A percentile compares a stretch with the other conserved stretches of the same genome.
Evolutionary conservation across 2,888 invertebrate genomes (phyloP).

Genomic region (Chouioia cunea): DNA sequence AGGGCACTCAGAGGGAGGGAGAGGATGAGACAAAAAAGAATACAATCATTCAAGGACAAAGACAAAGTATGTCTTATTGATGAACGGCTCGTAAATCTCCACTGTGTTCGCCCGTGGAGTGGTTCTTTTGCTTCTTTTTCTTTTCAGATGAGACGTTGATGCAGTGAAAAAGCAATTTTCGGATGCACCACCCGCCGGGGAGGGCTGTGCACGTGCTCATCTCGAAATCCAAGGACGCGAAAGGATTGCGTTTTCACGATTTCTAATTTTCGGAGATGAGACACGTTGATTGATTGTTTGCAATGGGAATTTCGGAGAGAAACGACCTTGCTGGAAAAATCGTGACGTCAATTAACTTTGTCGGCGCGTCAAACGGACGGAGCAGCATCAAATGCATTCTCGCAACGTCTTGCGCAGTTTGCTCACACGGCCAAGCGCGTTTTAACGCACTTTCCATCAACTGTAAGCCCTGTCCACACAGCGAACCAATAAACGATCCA

Average conservation of each 20-base stretch:
- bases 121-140: constrained; percentile 9
- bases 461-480: too few relatives aligned
- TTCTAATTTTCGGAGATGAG: too few relatives aligned
- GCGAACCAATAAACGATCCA: too few relatives aligned
- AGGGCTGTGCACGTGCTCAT: too few relatives aligned
- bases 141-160: background rate
- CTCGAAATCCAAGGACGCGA: constrained; percentile 11
- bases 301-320: too few relatives aligned
- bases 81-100: constrained; percentile 39
- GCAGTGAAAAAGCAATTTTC: constrained; percentile 19
- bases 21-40: background rate
- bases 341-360: background rate
- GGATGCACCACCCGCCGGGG: constrained; percentile 30
- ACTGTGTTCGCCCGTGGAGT: background rate
- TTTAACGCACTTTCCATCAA: too few relatives aligned
- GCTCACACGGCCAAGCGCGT: too few relatives aligned
- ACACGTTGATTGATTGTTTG: too few relatives aligned
- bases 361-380: too few relatives aligned
- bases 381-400: too few relatives aligned
- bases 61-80: constrained; percentile 27
- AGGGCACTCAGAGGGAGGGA: background rate
- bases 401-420: too few relatives aligned
- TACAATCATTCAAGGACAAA: background rate
- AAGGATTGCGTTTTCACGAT: constrained; percentile 39
- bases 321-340: constrained; percentile 7